Evolutionary conservation across 2,113 vertebrate genomes (phyloP).

Genomic region (Bos indicus): DNA sequence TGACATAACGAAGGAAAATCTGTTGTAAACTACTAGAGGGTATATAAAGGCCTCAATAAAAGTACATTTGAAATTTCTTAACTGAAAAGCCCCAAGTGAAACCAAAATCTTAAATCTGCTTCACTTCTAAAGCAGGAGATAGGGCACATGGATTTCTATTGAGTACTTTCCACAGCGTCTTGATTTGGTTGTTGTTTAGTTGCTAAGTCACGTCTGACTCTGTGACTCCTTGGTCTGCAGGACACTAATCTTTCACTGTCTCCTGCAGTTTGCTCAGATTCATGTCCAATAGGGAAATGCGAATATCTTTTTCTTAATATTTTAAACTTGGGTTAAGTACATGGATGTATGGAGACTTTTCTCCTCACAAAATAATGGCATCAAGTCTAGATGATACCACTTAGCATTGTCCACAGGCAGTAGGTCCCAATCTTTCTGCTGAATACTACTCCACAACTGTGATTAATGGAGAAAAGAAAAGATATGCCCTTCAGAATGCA

Average conservation of each 20-base stretch:
- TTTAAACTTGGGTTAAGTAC: background rate
- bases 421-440: background rate
- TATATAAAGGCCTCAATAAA: background rate
- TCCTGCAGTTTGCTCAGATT: background rate
- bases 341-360: background rate
- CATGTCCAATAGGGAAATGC: background rate
- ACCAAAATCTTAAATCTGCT: no score
- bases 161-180: background rate
- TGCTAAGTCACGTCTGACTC: background rate
- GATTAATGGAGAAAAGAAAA: background rate
- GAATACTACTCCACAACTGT: background rate
- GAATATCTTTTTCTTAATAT: background rate
- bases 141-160: rapidly evolving
- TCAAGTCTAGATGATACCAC: background rate
- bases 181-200: background rate
- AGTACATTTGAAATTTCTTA: background rate
- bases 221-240: background rate
- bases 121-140: background rate
- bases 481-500: background rate
- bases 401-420: background rate
- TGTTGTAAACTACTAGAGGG: no score
- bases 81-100: background rate
- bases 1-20: background rate
- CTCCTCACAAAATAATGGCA: no score
- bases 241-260: background rate